Percentiles rank a stretch among this genome's conserved stretches.
Conservation (phyloP, 2,113 vertebrate species). For the Neomonachus schauinslandi region DNA sequence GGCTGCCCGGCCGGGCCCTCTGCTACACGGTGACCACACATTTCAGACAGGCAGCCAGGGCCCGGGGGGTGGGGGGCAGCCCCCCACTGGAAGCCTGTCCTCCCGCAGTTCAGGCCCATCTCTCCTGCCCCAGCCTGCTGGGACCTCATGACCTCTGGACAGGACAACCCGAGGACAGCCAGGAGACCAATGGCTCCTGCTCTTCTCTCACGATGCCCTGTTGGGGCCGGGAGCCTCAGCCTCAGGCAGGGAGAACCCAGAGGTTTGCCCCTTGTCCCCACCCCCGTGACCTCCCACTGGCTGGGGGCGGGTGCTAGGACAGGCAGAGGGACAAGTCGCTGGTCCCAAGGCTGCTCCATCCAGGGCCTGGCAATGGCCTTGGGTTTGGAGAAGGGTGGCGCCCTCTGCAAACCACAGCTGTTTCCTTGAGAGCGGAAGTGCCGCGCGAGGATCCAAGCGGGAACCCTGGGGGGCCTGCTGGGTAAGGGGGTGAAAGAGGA, state of each 20-base stretch:
- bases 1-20: not conserved
- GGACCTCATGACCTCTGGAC: not conserved
- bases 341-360: no score
- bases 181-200: not conserved
- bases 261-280: not conserved
- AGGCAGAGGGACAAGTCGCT: not conserved
- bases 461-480: not conserved
- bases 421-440: not conserved
- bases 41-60: fast-evolving
- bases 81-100: not conserved
- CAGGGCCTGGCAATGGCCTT: not conserved
- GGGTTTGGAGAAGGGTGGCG: fast-evolving
- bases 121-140: not conserved
- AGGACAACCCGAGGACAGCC: fast-evolving
- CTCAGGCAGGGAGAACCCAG: not conserved
- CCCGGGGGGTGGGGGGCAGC: not conserved
- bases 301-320: not conserved
- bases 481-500: constrained; percentile 65
- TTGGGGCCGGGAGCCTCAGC: no score
- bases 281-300: not conserved
- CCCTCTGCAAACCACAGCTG: not conserved
- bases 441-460: not conserved
- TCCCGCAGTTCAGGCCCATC: not conserved
- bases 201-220: no score
- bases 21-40: not conserved